phyloP scores from a whole-genome alignment of 2,888 invertebrate genomes.

The Nomada hirtipes region DNA sequence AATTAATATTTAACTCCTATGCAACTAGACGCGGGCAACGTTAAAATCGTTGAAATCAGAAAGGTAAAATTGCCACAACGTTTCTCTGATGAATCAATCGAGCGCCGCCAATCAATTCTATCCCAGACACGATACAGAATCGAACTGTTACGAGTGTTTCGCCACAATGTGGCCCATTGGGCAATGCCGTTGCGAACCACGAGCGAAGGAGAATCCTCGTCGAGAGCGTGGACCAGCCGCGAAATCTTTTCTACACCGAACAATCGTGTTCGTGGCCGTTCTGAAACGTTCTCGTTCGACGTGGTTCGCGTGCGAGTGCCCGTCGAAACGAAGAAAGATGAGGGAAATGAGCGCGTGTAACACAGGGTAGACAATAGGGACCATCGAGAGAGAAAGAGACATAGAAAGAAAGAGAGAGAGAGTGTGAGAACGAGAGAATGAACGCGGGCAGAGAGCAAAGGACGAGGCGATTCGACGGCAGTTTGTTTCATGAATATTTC shows the following conservation, averaged over 20 bases:
- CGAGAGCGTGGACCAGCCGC: background rate
- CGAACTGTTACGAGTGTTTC: conserved; percentile 19
- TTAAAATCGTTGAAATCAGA: too few species aligned
- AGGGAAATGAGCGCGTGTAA: conserved; percentile 71
- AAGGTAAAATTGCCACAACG: too few species aligned
- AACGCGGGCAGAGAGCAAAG: conserved; percentile 62
- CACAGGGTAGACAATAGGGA: conserved; percentile 80
- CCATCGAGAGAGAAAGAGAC: conserved; percentile 76
- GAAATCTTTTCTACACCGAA: conserved; percentile 8
- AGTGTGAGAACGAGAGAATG: conserved; percentile 51
- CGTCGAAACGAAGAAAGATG: conserved; percentile 43
- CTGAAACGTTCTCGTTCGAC: conserved; percentile 12
- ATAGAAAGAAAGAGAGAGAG: conserved; percentile 71
- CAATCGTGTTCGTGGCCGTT: background rate
- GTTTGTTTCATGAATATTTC: conserved; percentile 84
- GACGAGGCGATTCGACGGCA: conserved; percentile 58
- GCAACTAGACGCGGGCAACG: background rate
- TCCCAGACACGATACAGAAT: background rate
- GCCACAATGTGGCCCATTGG: conserved; percentile 17
- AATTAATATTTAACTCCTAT: background rate
- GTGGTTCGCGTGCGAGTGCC: conserved; percentile 24
- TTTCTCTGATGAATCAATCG: background rate
- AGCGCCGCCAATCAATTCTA: background rate
- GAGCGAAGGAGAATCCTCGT: conserved; percentile 34
- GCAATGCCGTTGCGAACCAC: background rate